Evolutionary conservation across 2,888 invertebrate species (phyloP).

Genomic region (Salpingus planirostris): DNA sequence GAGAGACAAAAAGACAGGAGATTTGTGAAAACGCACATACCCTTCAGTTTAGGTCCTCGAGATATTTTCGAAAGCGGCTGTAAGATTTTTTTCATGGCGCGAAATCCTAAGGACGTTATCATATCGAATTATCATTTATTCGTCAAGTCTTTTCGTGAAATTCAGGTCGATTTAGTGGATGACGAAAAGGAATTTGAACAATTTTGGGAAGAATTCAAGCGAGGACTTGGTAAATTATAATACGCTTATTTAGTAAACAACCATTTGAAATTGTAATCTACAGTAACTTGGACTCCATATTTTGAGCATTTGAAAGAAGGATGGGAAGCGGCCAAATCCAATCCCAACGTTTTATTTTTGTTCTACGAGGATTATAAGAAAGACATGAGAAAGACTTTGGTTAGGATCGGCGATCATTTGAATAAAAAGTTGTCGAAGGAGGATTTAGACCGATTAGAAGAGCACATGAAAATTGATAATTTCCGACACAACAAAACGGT

Average conservation of each 20-base stretch:
- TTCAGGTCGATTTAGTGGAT: constrained; percentile 1
- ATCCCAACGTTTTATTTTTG: constrained; percentile 59
- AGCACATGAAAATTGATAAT: constrained; percentile 67
- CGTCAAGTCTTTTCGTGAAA: too few relatives aligned
- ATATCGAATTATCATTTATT: constrained; percentile 71
- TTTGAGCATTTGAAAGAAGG: constrained; percentile 68
- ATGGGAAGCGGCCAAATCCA: constrained; percentile 51
- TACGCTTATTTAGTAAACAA: too few relatives aligned
- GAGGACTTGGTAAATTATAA: too few relatives aligned
- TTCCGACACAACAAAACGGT: constrained; percentile 76
- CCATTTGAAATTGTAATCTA: too few relatives aligned
- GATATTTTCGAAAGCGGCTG: constrained; percentile 45
- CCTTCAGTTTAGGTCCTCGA: constrained; percentile 60
- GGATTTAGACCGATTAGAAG: constrained; percentile 39
- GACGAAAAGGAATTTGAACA: constrained; percentile 24
- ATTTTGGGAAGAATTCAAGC: constrained; percentile 57
- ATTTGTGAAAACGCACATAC: constrained; percentile 63
- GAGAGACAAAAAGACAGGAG: too few relatives aligned
- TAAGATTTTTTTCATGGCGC: constrained; percentile 63
- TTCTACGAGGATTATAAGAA: constrained; percentile 56
- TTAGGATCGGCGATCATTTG: neutral
- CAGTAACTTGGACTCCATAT: constrained; percentile 45
- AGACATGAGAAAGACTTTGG: neutral
- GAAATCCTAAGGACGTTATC: constrained; percentile 75
- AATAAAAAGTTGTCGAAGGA: neutral